phyloP scores from a whole-genome alignment of 2,113 vertebrate genomes.

The Cervus canadensis region DNA sequence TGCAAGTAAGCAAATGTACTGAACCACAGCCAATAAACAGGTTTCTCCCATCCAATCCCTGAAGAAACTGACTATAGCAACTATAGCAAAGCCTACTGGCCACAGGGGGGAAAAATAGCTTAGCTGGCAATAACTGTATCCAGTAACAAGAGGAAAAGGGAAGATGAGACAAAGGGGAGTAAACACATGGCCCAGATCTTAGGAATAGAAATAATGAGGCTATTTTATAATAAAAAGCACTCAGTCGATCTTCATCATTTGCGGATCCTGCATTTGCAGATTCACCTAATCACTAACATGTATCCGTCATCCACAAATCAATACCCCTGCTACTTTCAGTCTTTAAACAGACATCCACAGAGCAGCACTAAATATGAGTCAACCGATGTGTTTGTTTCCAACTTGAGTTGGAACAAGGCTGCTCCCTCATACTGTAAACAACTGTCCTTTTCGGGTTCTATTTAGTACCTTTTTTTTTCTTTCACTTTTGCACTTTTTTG shows the following conservation, averaged over 20 bases:
- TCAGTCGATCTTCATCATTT: neutral
- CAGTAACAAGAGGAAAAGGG: neutral
- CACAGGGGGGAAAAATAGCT: neutral
- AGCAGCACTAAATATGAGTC: neutral
- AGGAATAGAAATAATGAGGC: neutral
- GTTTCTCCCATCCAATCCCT: neutral
- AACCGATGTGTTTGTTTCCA: neutral
- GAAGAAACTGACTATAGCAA: neutral
- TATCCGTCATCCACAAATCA: neutral
- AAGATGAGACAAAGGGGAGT: neutral
- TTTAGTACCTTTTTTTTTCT: neutral
- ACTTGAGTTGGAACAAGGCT: neutral
- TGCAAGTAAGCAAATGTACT: neutral
- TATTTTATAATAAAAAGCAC: neutral
- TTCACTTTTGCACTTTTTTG: neutral
- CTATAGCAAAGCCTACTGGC: neutral
- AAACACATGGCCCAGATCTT: neutral
- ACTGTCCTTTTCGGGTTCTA: neutral
- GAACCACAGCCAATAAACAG: neutral
- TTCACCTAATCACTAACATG: neutral
- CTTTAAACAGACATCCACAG: neutral
- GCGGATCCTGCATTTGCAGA: neutral
- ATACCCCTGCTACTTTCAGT: fast-evolving
- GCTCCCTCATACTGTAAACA: neutral
- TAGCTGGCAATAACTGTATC: neutral